Percentiles rank a stretch among this genome's conserved stretches.
phyloP scores from a whole-genome alignment of 2,797 vertebrate genomes.

The Karalla daura region DNA sequence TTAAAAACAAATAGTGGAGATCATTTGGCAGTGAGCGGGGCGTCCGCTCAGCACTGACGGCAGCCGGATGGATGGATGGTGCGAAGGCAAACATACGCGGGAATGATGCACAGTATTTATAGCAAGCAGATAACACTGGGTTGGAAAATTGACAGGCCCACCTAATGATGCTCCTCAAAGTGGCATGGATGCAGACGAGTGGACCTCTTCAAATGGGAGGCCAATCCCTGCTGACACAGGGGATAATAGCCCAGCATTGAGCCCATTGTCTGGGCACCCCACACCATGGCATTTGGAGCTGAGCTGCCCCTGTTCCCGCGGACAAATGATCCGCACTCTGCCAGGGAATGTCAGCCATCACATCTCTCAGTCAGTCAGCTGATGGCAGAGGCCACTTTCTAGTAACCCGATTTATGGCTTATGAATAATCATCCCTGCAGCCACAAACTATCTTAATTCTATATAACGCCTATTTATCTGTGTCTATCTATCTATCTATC shows the following conservation, averaged over 20 bases:
- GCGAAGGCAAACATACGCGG: constrained; percentile 61
- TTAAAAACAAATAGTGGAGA: constrained; percentile 47
- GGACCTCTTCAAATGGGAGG: constrained; percentile 84
- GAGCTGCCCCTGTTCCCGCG: constrained; percentile 72
- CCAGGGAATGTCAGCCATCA: constrained; percentile 79
- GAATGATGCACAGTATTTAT: constrained; percentile 81
- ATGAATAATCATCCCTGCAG: constrained; percentile 77
- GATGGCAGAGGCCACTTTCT: constrained; percentile 71
- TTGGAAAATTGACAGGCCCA: constrained; percentile 83
- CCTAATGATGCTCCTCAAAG: constrained; percentile 86
- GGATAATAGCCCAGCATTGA: constrained; percentile 82
- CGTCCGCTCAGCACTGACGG: constrained; percentile 52
- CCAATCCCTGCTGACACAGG: constrained; percentile 82
- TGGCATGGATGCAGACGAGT: constrained; percentile 82
- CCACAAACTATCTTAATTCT: constrained; percentile 28
- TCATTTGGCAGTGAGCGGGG: constrained; percentile 47
- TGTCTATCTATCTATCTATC: constrained; percentile 7
- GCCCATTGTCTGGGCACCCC: constrained; percentile 83
- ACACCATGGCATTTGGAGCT: constrained; percentile 82
- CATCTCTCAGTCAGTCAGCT: constrained; percentile 72
- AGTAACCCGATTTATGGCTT: constrained; percentile 70
- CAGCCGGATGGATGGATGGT: constrained; percentile 67
- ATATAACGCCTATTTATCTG: constrained; percentile 17
- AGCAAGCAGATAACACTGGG: constrained; percentile 78
- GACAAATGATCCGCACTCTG: constrained; percentile 82